These are phyloP conservation scores for Enteromius fasciolatus DNA, from an alignment of 2,797 vertebrate genomes.

Conservation along the genomic window DNA sequence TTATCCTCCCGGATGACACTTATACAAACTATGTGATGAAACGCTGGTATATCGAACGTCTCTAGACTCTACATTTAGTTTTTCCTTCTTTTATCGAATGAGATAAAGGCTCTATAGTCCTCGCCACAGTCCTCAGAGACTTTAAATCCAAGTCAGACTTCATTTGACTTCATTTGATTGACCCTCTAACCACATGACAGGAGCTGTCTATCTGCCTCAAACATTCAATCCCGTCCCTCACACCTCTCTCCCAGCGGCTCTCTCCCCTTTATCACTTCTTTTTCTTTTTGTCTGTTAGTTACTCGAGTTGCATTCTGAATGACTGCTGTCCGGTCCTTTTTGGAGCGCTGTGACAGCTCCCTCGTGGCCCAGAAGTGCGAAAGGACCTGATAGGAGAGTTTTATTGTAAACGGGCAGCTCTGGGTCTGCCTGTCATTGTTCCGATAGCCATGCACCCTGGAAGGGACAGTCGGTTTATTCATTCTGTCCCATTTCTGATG, in stretches of 20 bases:
- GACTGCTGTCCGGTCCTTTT: constrained; percentile 34
- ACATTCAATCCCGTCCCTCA: constrained; percentile 20
- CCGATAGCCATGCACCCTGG: constrained; percentile 39
- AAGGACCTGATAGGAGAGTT: constrained; percentile 47
- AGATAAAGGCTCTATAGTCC: neutral
- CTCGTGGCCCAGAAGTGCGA: constrained; percentile 37
- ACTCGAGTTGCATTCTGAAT: constrained; percentile 44
- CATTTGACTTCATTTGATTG: constrained; percentile 47
- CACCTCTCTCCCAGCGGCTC: constrained; percentile 35
- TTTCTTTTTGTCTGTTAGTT: constrained; percentile 38
- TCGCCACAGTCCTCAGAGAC: neutral
- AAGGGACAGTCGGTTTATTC: constrained; percentile 54
- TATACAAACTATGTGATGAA: neutral
- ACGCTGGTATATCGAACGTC: neutral
- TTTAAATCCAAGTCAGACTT: constrained; percentile 37
- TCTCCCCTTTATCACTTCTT: constrained; percentile 14
- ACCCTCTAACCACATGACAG: constrained; percentile 29
- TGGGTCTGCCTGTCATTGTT: constrained; percentile 51
- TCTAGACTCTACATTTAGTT: constrained; percentile 6
- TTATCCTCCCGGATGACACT: neutral
- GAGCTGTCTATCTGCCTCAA: constrained; percentile 28
- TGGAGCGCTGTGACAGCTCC: constrained; percentile 27
- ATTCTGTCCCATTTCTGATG: constrained; percentile 47
- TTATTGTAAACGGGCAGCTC: constrained; percentile 46
- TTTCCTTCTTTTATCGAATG: constrained; percentile 9